Evolutionary conservation across 92 coral and sea anemone species (phyloP).

Genomic region (Actinernus sp.): DNA sequence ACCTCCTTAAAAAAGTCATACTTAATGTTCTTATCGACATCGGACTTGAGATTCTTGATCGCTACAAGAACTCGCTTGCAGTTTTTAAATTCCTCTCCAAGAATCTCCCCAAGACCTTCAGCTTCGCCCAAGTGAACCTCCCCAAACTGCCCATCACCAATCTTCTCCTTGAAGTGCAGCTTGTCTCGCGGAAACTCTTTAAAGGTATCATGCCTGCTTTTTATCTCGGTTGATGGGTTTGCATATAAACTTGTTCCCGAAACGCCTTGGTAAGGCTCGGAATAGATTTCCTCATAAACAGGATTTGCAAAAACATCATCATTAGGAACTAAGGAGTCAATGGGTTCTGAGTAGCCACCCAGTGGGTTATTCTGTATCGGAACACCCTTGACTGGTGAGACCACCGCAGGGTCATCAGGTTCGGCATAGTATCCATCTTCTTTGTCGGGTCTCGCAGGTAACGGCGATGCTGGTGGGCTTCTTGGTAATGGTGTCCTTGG

Average conservation of each 20-base stretch:
- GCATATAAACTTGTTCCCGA: conserved; percentile 95
- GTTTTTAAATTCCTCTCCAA: conserved; percentile 69
- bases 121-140: conserved; percentile 95
- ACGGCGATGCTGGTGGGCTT: conserved; percentile 19
- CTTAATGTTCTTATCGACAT: conserved; percentile 92
- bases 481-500: neutral
- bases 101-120: conserved; percentile 64
- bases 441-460: conserved; percentile 17
- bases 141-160: conserved; percentile 99
- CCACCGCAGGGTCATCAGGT: conserved; percentile 45
- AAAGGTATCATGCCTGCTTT: conserved; percentile 72
- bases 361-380: conserved; percentile 30
- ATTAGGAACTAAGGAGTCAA: conserved; percentile 62
- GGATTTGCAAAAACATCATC: conserved; percentile 84
- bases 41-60: conserved; percentile 82
- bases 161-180: conserved; percentile 87
- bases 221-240: conserved; percentile 63
- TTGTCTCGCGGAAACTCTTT: conserved; percentile 87
- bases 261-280: conserved; percentile 95
- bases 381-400: no score
- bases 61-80: conserved; percentile 73
- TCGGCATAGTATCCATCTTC: conserved; percentile 46
- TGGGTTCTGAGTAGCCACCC: conserved; percentile 82
- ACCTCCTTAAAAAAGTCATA: conserved; percentile 98
- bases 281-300: conserved; percentile 90